phyloP scores from a whole-genome alignment of 2,888 invertebrate species.

The Cheilosia variabilis region DNA sequence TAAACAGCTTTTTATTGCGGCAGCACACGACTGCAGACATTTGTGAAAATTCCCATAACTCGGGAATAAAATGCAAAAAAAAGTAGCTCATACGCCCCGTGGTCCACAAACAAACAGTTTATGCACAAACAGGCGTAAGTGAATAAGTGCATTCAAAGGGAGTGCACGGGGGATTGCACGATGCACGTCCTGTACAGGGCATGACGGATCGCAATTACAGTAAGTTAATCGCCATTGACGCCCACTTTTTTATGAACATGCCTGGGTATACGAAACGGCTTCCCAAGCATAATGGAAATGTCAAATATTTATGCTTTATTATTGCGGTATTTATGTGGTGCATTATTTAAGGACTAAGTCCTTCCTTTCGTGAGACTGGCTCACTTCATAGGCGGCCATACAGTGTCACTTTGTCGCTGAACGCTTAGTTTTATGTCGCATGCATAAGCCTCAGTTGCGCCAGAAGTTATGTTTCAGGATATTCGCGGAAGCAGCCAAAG shows the following conservation, averaged over 20 bases:
- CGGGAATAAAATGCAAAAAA: slow-evolving; percentile 28
- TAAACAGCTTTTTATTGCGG: slow-evolving; percentile 40
- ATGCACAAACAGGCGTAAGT: slow-evolving; percentile 17
- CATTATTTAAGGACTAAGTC: slow-evolving; percentile 67
- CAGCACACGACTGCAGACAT: slow-evolving; percentile 34
- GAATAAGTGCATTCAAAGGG: neutral
- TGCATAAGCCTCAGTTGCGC: slow-evolving; percentile 63
- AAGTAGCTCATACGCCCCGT: slow-evolving; percentile 50
- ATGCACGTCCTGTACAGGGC: slow-evolving; percentile 37
- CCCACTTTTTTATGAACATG: slow-evolving; percentile 24
- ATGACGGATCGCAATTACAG: slow-evolving; percentile 71
- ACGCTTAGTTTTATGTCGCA: slow-evolving; percentile 43
- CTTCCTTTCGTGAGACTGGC: slow-evolving; percentile 2
- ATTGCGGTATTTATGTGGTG: slow-evolving; percentile 79
- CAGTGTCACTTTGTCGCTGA: slow-evolving; percentile 53
- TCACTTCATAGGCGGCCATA: slow-evolving; percentile 15
- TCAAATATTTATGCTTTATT: slow-evolving; percentile 82
- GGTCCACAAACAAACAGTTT: slow-evolving; percentile 8
- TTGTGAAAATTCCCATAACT: slow-evolving; percentile 61
- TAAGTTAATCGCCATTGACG: slow-evolving; percentile 70
- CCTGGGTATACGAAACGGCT: neutral
- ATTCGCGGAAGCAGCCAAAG: slow-evolving; percentile 59
- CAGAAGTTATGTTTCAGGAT: slow-evolving; percentile 63
- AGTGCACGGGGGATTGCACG: slow-evolving; percentile 22
- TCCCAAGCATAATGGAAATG: slow-evolving; percentile 79